A percentile compares a stretch with the other conserved stretches of the same genome.
Conservation (phyloP, 2,888 invertebrate genomes). For the Stenotaenia linearis region DNA sequence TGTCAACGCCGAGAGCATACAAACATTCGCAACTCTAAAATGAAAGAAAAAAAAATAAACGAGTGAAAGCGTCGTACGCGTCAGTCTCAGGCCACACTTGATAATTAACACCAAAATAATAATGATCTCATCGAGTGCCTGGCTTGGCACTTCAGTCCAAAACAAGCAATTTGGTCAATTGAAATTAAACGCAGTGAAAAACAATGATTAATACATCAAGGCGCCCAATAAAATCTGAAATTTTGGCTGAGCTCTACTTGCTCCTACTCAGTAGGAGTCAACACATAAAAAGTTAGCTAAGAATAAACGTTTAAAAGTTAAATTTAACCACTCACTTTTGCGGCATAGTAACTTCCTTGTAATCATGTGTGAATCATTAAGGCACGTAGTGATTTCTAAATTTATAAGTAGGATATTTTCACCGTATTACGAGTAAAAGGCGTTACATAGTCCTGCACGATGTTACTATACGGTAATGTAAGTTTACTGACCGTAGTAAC, state of each 20-base stretch:
- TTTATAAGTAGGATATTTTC: too few species aligned
- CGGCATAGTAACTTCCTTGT: background rate
- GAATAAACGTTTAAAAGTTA: too few species aligned
- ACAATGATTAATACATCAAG: background rate
- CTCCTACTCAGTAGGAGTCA: too few species aligned
- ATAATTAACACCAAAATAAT: background rate
- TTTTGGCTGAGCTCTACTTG: too few species aligned
- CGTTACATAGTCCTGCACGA: too few species aligned
- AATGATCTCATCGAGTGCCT: background rate
- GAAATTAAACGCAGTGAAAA: background rate
- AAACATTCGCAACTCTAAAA: background rate
- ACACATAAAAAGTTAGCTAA: too few species aligned
- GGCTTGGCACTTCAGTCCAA: background rate
- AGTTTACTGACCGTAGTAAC: background rate
- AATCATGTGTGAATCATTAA: background rate
- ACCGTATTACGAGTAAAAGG: too few species aligned
- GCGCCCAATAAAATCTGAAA: background rate
- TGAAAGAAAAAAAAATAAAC: background rate
- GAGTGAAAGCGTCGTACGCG: background rate
- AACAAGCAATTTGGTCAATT: background rate
- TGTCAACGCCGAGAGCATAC: background rate
- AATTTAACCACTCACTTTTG: background rate
- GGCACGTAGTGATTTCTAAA: background rate
- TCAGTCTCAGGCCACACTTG: background rate
- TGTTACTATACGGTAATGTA: background rate